Base-by-base conservation (phyloP, 2,888 invertebrate genomes). In the Pyrgus malvae region DNA sequence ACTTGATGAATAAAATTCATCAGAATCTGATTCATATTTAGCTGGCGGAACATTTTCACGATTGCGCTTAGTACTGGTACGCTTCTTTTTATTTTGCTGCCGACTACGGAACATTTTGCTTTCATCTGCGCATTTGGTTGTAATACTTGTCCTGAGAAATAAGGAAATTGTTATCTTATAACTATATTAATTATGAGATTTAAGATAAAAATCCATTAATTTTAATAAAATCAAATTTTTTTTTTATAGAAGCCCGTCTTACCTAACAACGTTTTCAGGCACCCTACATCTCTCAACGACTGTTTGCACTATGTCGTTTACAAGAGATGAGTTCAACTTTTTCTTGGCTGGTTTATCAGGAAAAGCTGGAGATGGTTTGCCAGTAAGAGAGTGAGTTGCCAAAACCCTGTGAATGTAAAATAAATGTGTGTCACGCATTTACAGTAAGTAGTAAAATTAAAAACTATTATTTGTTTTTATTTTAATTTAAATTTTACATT, bases 81-180 rank as follows among this genome's bases (percentile, higher is more conserved):
- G 62, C 50, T 65, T 78, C 17, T 64, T 74, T 62, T 67, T 69
- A 38, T 74, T 74, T 14, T 65, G 61, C 53, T 72, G 66, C 2
- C 79, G 72, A 37, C 69, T 77, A 17, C 86, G 87, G 37, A 78
- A 77, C 91, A 92, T 91, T 76, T 92, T 93, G 61, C 91, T 91
- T 70, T 93, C 93, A 65, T 93, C 92, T 0, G 92, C 91, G 64
- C 92, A 93, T 72, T 92, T 93, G 0, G 91, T 91, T 16, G 92
- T 92, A n/a, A 93, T 92, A n/a, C 90, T 88, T 11, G 82, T 86
- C 45, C 92, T 90, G 72, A 38, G 71, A 72, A 12, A 31, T 33
- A 25, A 29, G 23, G 23, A 4, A 6, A 4, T 23, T 23, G 4
- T 23, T 23, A 4, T 4, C 6, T 23, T 23, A 4, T 23, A 4